These are phyloP conservation scores for Pseudoips prasinana DNA, from an alignment of 2,888 invertebrate species.

Conservation along the genomic window DNA sequence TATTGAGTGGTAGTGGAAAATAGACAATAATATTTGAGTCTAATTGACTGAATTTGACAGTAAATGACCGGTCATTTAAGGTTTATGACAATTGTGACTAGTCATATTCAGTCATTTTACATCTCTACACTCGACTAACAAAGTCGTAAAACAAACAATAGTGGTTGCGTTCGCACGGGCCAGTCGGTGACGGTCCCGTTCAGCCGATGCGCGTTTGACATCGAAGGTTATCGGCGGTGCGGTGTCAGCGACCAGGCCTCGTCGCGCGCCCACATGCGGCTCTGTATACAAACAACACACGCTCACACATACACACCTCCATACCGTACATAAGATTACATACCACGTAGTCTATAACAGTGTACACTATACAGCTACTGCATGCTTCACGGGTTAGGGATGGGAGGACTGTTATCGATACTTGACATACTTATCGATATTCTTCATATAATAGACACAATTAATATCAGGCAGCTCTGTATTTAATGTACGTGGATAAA, in stretches of 20 bases:
- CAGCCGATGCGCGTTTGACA: slow-evolving; percentile 65
- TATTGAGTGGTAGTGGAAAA: no score
- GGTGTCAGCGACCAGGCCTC: slow-evolving; percentile 74
- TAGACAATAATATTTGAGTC: no score
- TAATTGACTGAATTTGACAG: no score
- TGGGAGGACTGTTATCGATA: no score
- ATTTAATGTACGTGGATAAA: no score
- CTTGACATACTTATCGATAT: no score
- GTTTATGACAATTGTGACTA: no score
- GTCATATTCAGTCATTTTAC: no score
- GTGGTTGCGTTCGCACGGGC: slow-evolving; percentile 12
- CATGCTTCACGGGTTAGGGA: slow-evolving; percentile 26
- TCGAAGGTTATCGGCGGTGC: slow-evolving; percentile 78
- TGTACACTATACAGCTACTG: slow-evolving; percentile 6
- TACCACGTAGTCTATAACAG: neutral
- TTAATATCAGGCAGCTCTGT: no score
- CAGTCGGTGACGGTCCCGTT: slow-evolving; percentile 43
- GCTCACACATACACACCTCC: slow-evolving; percentile 29
- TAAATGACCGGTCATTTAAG: no score
- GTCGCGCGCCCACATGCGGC: slow-evolving; percentile 69
- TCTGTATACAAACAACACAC: slow-evolving; percentile 69
- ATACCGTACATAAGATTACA: neutral
- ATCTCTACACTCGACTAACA: no score
- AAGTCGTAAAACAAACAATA: neutral
- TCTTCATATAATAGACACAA: no score